Percentiles rank a stretch among this genome's conserved stretches.
Evolutionary conservation across 2,888 invertebrate species (phyloP).

Genomic region (Schizaphis graminum): DNA sequence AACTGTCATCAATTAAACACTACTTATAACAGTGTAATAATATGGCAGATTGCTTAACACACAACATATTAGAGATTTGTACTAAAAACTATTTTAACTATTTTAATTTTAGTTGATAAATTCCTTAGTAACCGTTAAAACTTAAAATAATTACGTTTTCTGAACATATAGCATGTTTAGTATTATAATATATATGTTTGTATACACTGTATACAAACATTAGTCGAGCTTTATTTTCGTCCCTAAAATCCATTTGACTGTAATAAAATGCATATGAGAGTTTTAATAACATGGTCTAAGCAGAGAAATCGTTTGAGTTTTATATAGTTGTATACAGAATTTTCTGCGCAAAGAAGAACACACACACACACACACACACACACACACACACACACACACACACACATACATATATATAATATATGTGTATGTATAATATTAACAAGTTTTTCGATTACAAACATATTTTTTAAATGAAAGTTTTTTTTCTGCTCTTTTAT

Average conservation of each 20-base stretch:
- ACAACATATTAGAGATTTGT: neutral
- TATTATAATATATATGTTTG: neutral
- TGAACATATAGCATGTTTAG: neutral
- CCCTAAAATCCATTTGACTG: slow-evolving; percentile 28
- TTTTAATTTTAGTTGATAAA: neutral
- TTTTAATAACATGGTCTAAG: slow-evolving; percentile 42
- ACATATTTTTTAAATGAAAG: slow-evolving; percentile 42
- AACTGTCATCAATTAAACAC: neutral
- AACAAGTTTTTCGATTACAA: slow-evolving; percentile 50
- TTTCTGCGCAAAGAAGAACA: neutral
- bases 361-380: neutral
- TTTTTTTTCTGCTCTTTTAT: neutral
- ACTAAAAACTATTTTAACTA: neutral
- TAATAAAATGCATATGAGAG: slow-evolving; percentile 15
- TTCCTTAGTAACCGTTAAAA: neutral
- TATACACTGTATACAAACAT: neutral
- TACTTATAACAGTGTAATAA: neutral
- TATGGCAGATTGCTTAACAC: no score
- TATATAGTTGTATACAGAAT: slow-evolving; percentile 14
- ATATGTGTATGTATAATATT: neutral
- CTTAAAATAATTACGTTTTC: neutral
- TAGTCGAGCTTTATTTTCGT: slow-evolving; percentile 3
- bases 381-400: neutral
- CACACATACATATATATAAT: no score
- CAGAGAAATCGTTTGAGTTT: slow-evolving; percentile 36